These are phyloP conservation scores for Caiman crocodilus DNA, from an alignment of 2,797 vertebrate species.

Conservation along the genomic window DNA sequence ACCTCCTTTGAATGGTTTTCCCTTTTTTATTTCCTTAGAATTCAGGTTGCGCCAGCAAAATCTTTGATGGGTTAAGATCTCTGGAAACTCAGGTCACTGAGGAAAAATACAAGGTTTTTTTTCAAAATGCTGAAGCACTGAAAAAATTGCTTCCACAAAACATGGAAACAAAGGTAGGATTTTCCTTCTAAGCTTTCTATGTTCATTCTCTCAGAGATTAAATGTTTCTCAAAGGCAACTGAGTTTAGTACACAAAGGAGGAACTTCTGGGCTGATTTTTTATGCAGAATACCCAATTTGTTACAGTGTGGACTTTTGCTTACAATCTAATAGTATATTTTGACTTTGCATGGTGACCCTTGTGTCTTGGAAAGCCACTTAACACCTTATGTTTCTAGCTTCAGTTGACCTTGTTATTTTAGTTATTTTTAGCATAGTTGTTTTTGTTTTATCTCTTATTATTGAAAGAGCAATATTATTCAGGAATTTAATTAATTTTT, in stretches of 20 bases:
- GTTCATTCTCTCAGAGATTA: neutral
- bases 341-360: neutral
- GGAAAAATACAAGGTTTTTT: conserved; percentile 32
- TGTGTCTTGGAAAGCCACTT: neutral
- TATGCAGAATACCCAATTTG: neutral
- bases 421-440: neutral
- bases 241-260: neutral
- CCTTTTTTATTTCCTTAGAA: conserved; percentile 22
- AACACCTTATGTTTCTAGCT: neutral
- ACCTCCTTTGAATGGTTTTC: neutral
- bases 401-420: neutral
- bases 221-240: neutral
- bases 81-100: conserved; percentile 53
- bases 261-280: neutral
- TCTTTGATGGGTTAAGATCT: conserved; percentile 66
- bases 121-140: conserved; percentile 67
- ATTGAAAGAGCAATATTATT: neutral
- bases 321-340: neutral
- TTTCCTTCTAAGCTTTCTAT: neutral
- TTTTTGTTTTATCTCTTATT: neutral
- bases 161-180: neutral
- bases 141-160: conserved; percentile 36
- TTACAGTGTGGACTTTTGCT: neutral
- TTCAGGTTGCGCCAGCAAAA: conserved; percentile 29
- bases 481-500: neutral